Conservation (phyloP, 2,797 vertebrate species). For the Xerus rutilus region DNA sequence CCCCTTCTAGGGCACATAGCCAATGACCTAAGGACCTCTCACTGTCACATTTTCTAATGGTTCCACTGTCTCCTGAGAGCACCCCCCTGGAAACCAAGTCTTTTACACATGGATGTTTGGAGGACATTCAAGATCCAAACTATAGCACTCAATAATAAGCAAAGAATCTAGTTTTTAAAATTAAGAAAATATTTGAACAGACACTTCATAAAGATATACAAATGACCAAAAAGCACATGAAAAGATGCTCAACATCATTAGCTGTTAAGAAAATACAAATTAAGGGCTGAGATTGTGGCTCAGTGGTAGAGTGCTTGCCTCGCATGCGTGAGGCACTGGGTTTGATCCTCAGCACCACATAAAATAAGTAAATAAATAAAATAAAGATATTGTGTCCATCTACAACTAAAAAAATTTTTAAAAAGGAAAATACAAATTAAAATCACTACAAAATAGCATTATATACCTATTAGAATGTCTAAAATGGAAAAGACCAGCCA, state of each 20-base stretch:
- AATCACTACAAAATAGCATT: not conserved
- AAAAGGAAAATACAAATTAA: not conserved
- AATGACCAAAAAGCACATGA: not conserved
- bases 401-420: too few species aligned
- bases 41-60: not conserved
- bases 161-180: not conserved
- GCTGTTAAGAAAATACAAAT: not conserved
- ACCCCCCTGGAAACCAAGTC: not conserved
- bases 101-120: not conserved
- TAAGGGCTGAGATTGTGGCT: not conserved
- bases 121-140: not conserved
- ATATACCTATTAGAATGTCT: not conserved
- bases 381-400: too few species aligned
- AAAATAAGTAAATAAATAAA: too few species aligned
- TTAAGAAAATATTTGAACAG: not conserved
- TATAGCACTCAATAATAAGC: not conserved
- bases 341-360: too few species aligned
- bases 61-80: too few species aligned
- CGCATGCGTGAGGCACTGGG: too few species aligned
- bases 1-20: too few species aligned
- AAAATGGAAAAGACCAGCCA: not conserved
- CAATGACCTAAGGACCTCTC: not conserved
- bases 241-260: not conserved
- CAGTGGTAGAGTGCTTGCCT: too few species aligned
- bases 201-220: not conserved